Evolutionary conservation across 2,888 invertebrate genomes (phyloP), one percentile per base, ranked within the genome.

Genomic region (Trimorus sp.): DNA sequence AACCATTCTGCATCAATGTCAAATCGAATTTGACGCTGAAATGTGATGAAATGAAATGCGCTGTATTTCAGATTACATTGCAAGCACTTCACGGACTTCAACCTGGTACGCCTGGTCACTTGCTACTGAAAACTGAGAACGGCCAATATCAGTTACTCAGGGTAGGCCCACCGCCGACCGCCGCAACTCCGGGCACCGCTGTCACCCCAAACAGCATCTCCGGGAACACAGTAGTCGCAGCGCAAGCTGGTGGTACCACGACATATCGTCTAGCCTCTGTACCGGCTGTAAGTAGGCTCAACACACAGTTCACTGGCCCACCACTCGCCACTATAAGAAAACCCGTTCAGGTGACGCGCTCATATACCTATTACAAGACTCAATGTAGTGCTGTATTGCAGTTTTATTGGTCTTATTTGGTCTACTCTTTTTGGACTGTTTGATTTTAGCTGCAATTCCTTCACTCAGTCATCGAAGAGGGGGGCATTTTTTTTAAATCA

Each of bases 81-180:
- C 97, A 97, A 94, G 94, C 97, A 90, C 94, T 97, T 89, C 96
- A 96, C 92, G 95, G 96, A 91, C 94, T 97, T 86, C 97, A 96
- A 93, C 69, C 84, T 66, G 93, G 92, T 38, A 96, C 97, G 92
- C 97, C 96, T 92, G 95, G 96, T 83, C 97, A 98, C 92, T 94
- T 98, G 92, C 94, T 98, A 91, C 94, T 98, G 92, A 98, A 98
- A 94, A 98, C 98, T 91, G 98, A 98, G 93, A 98, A 97, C 94
- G 98, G 98, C 90, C 97, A 98, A 92, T 97, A 96, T 93, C 98
- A 98, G 93, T 94, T 98, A 92, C 93, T 98, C 91, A 95, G 98
- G 92, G 96, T 97, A 88, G 97, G 97, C 85, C 96, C 97, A 86
- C 95, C 97, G 84, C 95, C 96, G 78, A 92, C 94, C 79, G 93